Evolutionary conservation across 1,140 invertebrate genomes (phyloP).

Genomic region (Lucilia cuprina): DNA sequence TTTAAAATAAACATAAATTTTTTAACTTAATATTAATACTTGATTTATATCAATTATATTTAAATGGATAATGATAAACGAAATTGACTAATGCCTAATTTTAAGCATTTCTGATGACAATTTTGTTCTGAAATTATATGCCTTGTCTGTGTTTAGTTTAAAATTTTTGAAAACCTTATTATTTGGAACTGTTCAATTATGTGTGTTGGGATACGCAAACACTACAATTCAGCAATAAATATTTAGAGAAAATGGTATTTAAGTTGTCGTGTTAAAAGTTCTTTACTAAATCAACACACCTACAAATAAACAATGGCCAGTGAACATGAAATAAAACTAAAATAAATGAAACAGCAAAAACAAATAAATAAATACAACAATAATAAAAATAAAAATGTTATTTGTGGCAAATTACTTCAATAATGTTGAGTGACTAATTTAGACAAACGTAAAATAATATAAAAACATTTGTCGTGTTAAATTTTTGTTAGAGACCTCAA

Average conservation of each 20-base stretch:
- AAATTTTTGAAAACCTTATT: too few species aligned
- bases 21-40: too few species aligned
- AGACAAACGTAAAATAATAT: not conserved
- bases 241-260: not conserved
- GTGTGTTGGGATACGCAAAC: too few species aligned
- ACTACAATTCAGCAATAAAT: not conserved
- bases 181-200: too few species aligned
- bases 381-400: not conserved
- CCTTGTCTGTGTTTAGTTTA: too few species aligned
- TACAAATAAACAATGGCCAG: constrained; percentile 2
- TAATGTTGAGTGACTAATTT: constrained; percentile 26
- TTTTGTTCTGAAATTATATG: too few species aligned
- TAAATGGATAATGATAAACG: too few species aligned
- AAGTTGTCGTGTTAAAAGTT: not conserved
- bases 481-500: too few species aligned
- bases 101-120: too few species aligned
- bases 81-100: too few species aligned
- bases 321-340: not conserved
- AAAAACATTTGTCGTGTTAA: not conserved
- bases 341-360: not conserved
- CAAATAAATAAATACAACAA: not conserved
- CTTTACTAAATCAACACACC: not conserved
- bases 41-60: too few species aligned
- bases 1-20: too few species aligned
- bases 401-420: constrained; percentile 23